Percentiles rank a stretch among this genome's conserved stretches.
These are phyloP conservation scores for Smutsia gigantea DNA, from an alignment of 2,797 vertebrate genomes.

Conservation along the genomic window DNA sequence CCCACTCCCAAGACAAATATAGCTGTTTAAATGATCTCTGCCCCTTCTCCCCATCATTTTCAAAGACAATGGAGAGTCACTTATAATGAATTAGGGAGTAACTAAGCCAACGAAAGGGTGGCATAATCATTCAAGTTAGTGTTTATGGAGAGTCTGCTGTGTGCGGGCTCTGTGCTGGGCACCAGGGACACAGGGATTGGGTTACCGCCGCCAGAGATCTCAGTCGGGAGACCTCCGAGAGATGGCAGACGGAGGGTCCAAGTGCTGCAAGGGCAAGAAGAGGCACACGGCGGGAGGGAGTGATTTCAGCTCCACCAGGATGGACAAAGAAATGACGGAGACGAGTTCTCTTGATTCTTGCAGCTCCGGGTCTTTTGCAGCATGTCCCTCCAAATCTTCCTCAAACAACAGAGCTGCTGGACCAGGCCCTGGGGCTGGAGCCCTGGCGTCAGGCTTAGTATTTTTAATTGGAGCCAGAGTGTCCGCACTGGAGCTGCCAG, in stretches of 20 bases:
- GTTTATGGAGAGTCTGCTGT: background rate
- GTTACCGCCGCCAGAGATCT: fast-evolving
- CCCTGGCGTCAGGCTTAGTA: background rate
- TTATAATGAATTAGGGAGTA: background rate
- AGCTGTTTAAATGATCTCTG: background rate
- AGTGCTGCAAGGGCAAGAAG: background rate
- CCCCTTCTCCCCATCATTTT: background rate
- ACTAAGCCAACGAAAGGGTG: background rate
- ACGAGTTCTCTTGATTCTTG: no score
- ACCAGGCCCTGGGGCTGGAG: background rate
- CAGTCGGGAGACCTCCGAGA: fast-evolving
- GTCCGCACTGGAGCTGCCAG: background rate
- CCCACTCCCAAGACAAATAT: background rate
- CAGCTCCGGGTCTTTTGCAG: background rate
- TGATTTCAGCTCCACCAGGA: background rate
- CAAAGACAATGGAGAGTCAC: background rate
- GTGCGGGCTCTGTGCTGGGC: background rate
- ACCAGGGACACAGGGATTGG: fast-evolving
- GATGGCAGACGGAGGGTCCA: fast-evolving
- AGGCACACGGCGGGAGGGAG: fast-evolving
- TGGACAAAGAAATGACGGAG: fast-evolving
- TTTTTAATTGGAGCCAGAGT: slow-evolving; percentile 11
- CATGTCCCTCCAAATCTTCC: background rate
- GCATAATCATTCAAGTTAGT: fast-evolving
- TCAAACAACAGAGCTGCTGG: background rate